These are phyloP conservation scores for Isaurus tuberculatus DNA, from an alignment of 92 coral and sea anemone genomes.

Conservation along the genomic window DNA sequence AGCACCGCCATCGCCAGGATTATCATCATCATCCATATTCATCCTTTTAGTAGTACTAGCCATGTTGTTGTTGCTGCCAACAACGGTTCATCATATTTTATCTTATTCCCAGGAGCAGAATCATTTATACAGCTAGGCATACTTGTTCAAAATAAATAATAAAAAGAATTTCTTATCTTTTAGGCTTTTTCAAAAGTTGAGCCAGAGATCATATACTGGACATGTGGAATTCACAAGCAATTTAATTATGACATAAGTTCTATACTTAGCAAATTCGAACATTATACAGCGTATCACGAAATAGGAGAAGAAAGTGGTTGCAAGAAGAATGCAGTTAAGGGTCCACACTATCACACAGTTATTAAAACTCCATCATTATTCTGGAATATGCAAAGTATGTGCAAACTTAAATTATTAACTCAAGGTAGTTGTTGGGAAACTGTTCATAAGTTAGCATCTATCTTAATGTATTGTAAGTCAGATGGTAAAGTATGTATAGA, in stretches of 20 bases:
- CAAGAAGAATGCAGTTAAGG: background rate
- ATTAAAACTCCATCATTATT: background rate
- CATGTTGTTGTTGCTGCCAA: too few species aligned
- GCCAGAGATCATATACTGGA: background rate
- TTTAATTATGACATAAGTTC: background rate
- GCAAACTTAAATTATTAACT: background rate
- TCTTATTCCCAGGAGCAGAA: too few species aligned
- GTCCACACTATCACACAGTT: background rate
- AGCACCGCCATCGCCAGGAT: background rate
- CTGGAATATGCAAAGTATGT: background rate
- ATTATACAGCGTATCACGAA: background rate
- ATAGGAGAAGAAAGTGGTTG: background rate
- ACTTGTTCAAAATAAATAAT: background rate
- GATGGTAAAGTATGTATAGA: background rate
- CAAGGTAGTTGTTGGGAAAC: background rate
- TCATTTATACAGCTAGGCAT: too few species aligned
- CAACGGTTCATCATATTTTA: background rate
- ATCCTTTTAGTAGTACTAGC: background rate
- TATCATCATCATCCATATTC: too few species aligned
- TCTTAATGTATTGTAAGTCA: background rate
- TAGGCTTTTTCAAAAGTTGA: background rate
- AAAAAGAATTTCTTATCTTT: too few species aligned
- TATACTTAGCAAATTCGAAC: background rate
- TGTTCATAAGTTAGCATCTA: background rate
- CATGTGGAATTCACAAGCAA: background rate